Conservation (phyloP, 2,888 invertebrate genomes). For the Temnothorax ravouxi region DNA sequence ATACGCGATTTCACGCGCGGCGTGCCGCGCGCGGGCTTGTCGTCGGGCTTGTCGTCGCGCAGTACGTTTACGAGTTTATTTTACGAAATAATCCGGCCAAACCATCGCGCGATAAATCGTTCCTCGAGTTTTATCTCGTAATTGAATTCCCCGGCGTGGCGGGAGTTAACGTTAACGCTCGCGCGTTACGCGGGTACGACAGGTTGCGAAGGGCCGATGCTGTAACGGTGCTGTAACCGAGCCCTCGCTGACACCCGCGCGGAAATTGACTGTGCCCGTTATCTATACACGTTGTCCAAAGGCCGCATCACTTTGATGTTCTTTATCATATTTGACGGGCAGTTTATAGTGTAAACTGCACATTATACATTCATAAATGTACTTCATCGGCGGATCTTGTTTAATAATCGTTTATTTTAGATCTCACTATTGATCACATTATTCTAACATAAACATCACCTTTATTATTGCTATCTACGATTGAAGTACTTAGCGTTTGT, state of each 20-base stretch:
- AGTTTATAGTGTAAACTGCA: conserved; percentile 13
- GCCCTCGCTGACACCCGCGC: neutral
- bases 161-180: conserved; percentile 49
- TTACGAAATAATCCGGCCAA: conserved; percentile 47
- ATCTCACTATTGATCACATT: conserved; percentile 5
- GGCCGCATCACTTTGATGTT: conserved; percentile 23
- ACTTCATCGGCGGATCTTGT: neutral
- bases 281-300: conserved; percentile 9
- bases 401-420: conserved; percentile 1
- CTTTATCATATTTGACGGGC: neutral
- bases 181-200: conserved; percentile 46
- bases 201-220: conserved; percentile 21
- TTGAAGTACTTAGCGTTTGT: conserved; percentile 10
- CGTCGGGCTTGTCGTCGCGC: conserved; percentile 22
- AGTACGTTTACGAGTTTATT: conserved; percentile 51
- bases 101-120: conserved; percentile 50
- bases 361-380: neutral
- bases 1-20: conserved; percentile 37
- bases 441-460: neutral
- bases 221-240: conserved; percentile 13
- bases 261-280: conserved; percentile 42
- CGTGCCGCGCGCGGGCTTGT: conserved; percentile 14
- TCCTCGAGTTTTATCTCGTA: conserved; percentile 55
- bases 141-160: conserved; percentile 44
- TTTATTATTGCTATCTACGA: neutral